Percentiles rank a stretch among this genome's conserved stretches.
Evolutionary conservation across 2,888 invertebrate genomes (phyloP).

Genomic region (Drosophila kuntzei): DNA sequence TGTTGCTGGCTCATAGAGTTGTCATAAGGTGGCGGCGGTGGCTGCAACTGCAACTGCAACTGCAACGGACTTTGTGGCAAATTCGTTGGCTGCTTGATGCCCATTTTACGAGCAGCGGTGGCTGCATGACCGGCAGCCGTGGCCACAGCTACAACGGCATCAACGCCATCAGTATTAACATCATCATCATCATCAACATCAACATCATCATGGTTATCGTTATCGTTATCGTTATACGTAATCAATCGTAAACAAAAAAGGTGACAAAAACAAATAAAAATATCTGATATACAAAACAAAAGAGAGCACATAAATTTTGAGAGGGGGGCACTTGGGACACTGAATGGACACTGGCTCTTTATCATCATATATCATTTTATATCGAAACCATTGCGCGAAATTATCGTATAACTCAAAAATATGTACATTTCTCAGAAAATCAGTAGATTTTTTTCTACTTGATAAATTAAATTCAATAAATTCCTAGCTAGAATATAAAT

Average conservation of each 20-base stretch:
- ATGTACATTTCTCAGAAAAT: too few species aligned
- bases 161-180: conserved; percentile 37
- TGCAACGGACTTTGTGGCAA: conserved; percentile 18
- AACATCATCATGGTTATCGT: conserved; percentile 15
- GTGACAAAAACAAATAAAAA: conserved; percentile 34
- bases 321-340: conserved; percentile 25
- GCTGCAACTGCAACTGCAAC: conserved; percentile 17
- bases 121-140: conserved; percentile 73
- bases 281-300: conserved; percentile 36
- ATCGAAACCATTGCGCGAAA: neutral
- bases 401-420: neutral
- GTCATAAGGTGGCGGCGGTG: conserved; percentile 49
- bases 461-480: too few species aligned
- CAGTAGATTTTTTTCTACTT: too few species aligned
- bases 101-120: conserved; percentile 68
- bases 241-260: conserved; percentile 59
- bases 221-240: conserved; percentile 17
- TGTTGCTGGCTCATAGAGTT: conserved; percentile 32
- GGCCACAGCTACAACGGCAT: conserved; percentile 66
- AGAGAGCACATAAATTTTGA: conserved; percentile 5
- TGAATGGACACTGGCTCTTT: conserved; percentile 2
- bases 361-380: neutral
- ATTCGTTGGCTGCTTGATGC: conserved; percentile 55
- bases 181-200: conserved; percentile 24
- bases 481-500: too few species aligned